Evolutionary conservation across 2,888 invertebrate genomes (phyloP).

Genomic region (Polyploca ridens): DNA sequence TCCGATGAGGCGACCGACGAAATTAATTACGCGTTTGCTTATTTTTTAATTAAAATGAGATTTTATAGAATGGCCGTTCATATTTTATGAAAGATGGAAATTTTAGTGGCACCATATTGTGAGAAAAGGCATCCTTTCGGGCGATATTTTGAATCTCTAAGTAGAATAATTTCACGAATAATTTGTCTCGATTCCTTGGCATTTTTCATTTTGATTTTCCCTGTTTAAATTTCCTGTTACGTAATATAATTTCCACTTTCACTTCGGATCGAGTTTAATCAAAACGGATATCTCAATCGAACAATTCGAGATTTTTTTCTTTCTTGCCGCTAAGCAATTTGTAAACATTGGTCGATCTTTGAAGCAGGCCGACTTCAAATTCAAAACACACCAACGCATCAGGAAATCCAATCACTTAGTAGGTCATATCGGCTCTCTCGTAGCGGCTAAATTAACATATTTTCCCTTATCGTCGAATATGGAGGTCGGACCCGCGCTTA

Average conservation of each 20-base stretch:
- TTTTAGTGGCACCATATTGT: conserved; percentile 81
- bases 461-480: conserved; percentile 80
- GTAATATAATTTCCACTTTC: conserved; percentile 32
- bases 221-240: conserved; percentile 41
- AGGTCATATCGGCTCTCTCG: conserved; percentile 77
- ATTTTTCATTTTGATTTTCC: conserved; percentile 45
- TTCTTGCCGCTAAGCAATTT: conserved; percentile 60
- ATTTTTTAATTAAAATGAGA: conserved; percentile 82
- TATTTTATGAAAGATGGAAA: conserved; percentile 82
- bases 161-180: conserved; percentile 70
- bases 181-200: conserved; percentile 65
- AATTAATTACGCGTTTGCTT: conserved; percentile 78
- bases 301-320: conserved; percentile 56
- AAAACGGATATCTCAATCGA: conserved; percentile 64
- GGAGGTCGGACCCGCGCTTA: conserved; percentile 72
- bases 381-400: conserved; percentile 74
- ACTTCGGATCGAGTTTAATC: conserved; percentile 45
- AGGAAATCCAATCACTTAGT: conserved; percentile 83
- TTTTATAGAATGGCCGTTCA: conserved; percentile 70
- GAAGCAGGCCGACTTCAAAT: conserved; percentile 64
- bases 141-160: conserved; percentile 76
- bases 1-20: conserved; percentile 56
- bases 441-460: conserved; percentile 80
- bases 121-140: conserved; percentile 74
- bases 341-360: conserved; percentile 76